Percentiles rank a stretch among this genome's conserved stretches.
Evolutionary conservation across 2,797 vertebrate species (phyloP).

Genomic region (Sternotherus odoratus): DNA sequence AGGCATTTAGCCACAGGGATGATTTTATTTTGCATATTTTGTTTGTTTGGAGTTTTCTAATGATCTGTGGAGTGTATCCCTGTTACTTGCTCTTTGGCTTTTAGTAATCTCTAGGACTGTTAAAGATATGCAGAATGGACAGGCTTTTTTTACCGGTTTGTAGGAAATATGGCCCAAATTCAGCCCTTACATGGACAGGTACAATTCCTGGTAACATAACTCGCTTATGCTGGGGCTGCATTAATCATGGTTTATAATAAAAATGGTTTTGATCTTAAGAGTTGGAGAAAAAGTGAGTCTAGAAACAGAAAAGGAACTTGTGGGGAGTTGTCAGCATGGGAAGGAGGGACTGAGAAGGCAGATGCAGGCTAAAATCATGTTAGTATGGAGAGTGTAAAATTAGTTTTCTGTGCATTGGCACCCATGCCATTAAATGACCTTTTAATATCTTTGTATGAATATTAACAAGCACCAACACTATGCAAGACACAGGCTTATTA

Average conservation of each 20-base stretch:
- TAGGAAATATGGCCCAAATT: not conserved
- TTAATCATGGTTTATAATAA: not conserved
- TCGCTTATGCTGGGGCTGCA: not conserved
- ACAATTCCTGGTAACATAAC: not conserved
- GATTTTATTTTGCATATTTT: not conserved
- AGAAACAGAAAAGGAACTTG: not conserved
- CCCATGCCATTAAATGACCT: not conserved
- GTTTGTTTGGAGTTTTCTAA: not conserved
- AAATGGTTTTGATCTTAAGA: not conserved
- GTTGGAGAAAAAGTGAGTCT: not conserved
- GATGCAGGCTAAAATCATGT: no score
- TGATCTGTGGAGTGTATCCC: not conserved
- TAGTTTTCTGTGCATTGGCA: constrained; percentile 1
- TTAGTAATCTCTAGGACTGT: not conserved
- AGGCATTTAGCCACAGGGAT: not conserved
- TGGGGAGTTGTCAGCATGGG: not conserved
- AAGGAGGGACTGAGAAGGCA: not conserved
- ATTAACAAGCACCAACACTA: not conserved
- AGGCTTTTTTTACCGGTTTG: not conserved
- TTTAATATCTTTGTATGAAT: not conserved
- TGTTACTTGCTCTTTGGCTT: not conserved
- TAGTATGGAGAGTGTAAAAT: not conserved
- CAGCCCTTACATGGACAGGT: not conserved
- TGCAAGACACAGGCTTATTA: not conserved
- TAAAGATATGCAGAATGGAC: not conserved